Conservation (phyloP, 1,140 invertebrate genomes). For the Spodoptera frugiperda region DNA sequence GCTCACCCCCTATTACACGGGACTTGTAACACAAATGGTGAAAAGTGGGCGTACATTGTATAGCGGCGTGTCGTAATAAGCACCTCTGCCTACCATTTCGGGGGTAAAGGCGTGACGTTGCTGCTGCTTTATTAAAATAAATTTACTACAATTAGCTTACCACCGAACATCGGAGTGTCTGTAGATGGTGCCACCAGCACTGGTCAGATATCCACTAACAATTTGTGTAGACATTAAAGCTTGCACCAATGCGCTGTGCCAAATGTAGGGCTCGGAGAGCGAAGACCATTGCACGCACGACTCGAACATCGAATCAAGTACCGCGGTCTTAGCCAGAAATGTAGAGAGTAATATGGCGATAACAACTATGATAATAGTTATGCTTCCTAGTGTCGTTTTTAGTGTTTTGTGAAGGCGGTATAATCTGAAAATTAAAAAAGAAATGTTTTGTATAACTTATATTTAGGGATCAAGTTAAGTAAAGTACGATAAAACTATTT, state of each 20-base stretch:
- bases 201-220: slow-evolving; percentile 73
- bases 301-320: slow-evolving; percentile 61
- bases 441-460: not conserved
- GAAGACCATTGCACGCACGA: slow-evolving; percentile 73
- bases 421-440: slow-evolving; percentile 65
- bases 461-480: too few species aligned
- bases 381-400: slow-evolving; percentile 64
- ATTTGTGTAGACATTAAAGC: slow-evolving; percentile 74
- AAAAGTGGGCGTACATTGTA: too few species aligned
- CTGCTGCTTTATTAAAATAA: not conserved
- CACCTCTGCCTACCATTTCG: too few species aligned
- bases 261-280: slow-evolving; percentile 71
- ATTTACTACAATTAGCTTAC: slow-evolving; percentile 58
- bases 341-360: slow-evolving; percentile 66
- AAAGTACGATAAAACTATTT: too few species aligned
- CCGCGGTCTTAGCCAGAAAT: slow-evolving; percentile 67
- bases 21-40: too few species aligned
- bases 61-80: too few species aligned
- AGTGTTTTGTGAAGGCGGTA: slow-evolving; percentile 74
- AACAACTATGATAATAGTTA: slow-evolving; percentile 64
- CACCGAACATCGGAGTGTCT: slow-evolving; percentile 78
- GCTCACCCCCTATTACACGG: too few species aligned
- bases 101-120: too few species aligned
- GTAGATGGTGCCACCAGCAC: slow-evolving; percentile 75
- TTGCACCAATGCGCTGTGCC: slow-evolving; percentile 77